Evolutionary conservation across 2,113 vertebrate species (phyloP), one percentile per base, ranked within the genome.

Genomic region (Psilopsiagon aurifrons): DNA sequence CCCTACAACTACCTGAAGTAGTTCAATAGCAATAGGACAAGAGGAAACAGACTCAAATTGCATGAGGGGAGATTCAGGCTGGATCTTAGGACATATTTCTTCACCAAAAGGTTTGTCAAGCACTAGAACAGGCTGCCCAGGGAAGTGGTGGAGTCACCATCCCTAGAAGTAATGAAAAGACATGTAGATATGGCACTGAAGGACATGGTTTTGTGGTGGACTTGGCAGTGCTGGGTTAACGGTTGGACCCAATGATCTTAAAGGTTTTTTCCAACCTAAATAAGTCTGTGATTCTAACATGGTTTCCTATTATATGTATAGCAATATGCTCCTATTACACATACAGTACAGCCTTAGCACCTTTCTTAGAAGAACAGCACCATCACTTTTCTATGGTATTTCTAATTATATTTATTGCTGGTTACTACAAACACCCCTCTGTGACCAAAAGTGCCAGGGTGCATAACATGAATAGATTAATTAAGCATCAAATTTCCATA

Each of bases 401-500:
- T 82, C 51, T 88, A 96, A 92, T 89, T 75, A 79, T 7, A 8
- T 76, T 63, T 82, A 83, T 77, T 90, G 51, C 73, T 64, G 83
- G 91, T 85, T 71, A 75, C 62, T 81, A 86, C 39, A 95, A 92
- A 91, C 39, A 49, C 37, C 6, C 23, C 47, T 76, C 59, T 90
- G 52, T 52, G 60, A 94, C 69, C 71, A 88, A 64, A 90, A 86
- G 76, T 4, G 52, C 47, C 88, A 92, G 76, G 51, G 64, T 92
- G 57, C 68, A 71, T 57, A 79, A 66, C 57, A 76, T 2, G 15
- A 88, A 74, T 13, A 68, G 73, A 92, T 84, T 75, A 90, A 94
- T 90, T 93, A 93, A 86, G 44, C 68, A 78, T 44, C 83, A 92
- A 69, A 92, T 84, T 92, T 93, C 81, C 86, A 81, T 22, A 82